These are phyloP conservation scores for Drosophila anomalata DNA, from an alignment of 2,888 invertebrate species.

Conservation along the genomic window DNA sequence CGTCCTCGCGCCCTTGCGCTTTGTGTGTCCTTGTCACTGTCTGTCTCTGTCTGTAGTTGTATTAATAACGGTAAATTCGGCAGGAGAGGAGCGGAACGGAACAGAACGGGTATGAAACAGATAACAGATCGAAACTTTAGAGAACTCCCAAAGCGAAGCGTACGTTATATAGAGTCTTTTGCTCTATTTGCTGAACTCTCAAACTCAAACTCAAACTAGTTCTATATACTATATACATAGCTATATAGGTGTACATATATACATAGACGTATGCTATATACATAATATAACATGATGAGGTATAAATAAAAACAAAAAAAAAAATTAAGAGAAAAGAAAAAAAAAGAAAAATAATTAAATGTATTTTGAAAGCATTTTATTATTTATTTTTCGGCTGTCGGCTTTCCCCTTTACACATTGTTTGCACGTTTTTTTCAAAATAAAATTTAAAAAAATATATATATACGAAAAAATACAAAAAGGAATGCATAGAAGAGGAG, in stretches of 20 bases:
- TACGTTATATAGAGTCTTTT: constrained; percentile 22
- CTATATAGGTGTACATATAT: constrained; percentile 32
- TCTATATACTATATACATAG: constrained; percentile 33
- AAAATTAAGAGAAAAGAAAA: constrained; percentile 46
- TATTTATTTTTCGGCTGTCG: constrained; percentile 83
- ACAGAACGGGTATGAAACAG: constrained; percentile 22
- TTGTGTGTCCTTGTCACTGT: constrained; percentile 24
- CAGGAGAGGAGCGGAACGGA: constrained; percentile 13
- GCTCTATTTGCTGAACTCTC: constrained; percentile 14
- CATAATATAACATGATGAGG: constrained; percentile 24
- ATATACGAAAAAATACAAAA: constrained; percentile 47
- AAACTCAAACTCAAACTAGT: constrained; percentile 29
- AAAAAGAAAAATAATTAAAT: constrained; percentile 65
- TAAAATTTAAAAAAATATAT: constrained; percentile 50
- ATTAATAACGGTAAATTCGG: constrained; percentile 12
- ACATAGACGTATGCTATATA: constrained; percentile 35
- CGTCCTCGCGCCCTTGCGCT: background rate
- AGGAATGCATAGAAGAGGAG: constrained; percentile 49
- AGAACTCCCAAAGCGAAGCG: constrained; percentile 2
- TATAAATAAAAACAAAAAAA: constrained; percentile 26
- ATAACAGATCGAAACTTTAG: constrained; percentile 5
- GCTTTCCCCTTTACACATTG: constrained; percentile 85
- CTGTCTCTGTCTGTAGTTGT: constrained; percentile 28
- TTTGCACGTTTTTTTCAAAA: constrained; percentile 84
- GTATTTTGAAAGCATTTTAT: constrained; percentile 70